Percentiles rank a stretch among this genome's conserved stretches.
phyloP scores from a whole-genome alignment of 2,113 vertebrate genomes.

The Sarotherodon lohbergeri region DNA sequence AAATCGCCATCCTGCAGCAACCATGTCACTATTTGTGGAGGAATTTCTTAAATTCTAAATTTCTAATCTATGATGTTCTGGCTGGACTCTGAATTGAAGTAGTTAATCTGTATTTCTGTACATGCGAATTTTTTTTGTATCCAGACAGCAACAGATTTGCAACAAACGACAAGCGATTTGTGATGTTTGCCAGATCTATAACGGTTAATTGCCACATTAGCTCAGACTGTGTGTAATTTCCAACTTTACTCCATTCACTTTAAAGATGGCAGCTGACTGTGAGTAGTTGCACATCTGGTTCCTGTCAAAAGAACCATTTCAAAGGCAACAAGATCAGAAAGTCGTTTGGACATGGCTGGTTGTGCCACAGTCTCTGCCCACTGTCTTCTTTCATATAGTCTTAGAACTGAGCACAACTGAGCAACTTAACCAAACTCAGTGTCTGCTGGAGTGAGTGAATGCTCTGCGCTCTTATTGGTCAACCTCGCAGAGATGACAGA shows the following conservation, averaged over 20 bases:
- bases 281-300: background rate
- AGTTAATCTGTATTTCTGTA: background rate
- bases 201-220: background rate
- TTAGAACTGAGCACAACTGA: background rate
- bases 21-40: background rate
- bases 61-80: background rate
- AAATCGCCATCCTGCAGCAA: background rate
- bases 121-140: background rate
- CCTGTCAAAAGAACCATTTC: background rate
- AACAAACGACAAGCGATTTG: background rate
- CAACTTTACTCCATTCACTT: background rate
- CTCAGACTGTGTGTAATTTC: background rate
- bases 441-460: background rate
- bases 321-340: background rate
- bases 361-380: background rate
- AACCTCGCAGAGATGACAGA: background rate
- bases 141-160: background rate
- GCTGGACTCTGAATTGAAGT: background rate
- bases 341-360: accelerated
- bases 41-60: background rate
- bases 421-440: background rate
- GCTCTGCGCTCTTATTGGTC: background rate
- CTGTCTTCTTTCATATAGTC: background rate
- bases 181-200: background rate
- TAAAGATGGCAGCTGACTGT: background rate